Evolutionary conservation across 2,888 invertebrate genomes (phyloP), one percentile per base, ranked within the genome.

Genomic region (Acheta domesticus): DNA sequence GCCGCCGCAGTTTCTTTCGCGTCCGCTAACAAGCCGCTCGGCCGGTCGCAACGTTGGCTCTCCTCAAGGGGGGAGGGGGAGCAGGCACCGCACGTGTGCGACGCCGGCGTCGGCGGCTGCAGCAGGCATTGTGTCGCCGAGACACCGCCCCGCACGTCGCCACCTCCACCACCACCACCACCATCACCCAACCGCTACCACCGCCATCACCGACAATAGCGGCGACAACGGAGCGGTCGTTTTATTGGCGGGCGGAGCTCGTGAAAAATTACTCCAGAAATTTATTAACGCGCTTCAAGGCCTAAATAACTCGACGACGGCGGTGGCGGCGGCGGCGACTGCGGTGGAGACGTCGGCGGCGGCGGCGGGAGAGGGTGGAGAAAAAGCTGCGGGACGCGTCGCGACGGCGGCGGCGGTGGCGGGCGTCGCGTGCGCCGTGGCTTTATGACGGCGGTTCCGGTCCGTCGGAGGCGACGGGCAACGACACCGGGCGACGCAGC

Each of bases 211-310:
- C 36, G 36, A 62, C 62, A 62, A 62, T 62, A n/a, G n/a, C 62
- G 62, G 62, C n/a, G 62, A 4, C 14, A 14, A 62, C 16, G 62
- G n/a, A 12, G 11, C 62, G 62, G n/a, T 62, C 16, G 62, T 62
- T 62, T n/a, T n/a, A 62, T 62, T 62, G 62, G 62, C 62, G 62
- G 62, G 62, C 16, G 62, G 16, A 12, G 16, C 62, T 62, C 62
- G 62, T 62, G 62, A 62, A 62, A 62, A 62, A 62, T 62, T 62
- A 62, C 62, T 62, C 62, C 62, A 62, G 62, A 62, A 62, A 62
- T 62, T 62, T 62, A 62, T 62, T 62, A 62, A n/a, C 62, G 62
- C 62, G 14, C 62, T 62, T 62, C 62, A 62, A 62, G 62, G 62
- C n/a, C 62, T 62, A 62, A 62, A 62, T 62, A 62, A 62, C 62